Base-by-base conservation (phyloP, 2,888 invertebrate genomes). In the Orchesellides sinensis region DNA sequence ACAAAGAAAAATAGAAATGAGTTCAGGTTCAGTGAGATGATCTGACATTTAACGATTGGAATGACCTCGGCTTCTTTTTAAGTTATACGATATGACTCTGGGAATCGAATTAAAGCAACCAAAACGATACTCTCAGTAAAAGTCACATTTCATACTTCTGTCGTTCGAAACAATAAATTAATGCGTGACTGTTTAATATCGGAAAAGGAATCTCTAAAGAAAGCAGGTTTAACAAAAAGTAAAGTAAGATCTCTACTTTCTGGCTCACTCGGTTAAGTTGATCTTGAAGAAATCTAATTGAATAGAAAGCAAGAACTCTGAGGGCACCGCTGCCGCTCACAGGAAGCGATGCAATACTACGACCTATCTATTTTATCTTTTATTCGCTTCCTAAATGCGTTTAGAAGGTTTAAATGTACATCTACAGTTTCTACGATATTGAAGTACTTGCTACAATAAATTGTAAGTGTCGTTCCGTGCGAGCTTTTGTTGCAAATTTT, bases 231-330 rank as follows among this genome's bases (percentile, higher is more conserved):
- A 49, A 54, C 25, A 56, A 66, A 49, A 49, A 77, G n/a, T n/a
- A 77, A 77, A 77, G 66, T 61, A 77, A 54, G 40, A 56, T 27
- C 35, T 56, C 63, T 66, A 47, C 63, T 68, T 70, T 63, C 61
- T 19, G 27, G 17, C 69, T 78, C 68, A 56, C 63, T 61, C 52
- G 40, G 63, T 61, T 69, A 59, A 78, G 66, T 70, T 78, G 78
- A 78, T 78, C 69, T 78, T 52, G 49, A 54, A 70, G 78, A 69
- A 77, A 69, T 70, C 69, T 78, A 78, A 78, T 78, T 70, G 78
- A 78, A 78, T 78, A 69, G 70, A 78, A 69, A 56, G 78, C 52
- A 69, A 78, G 56, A 68, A 68, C 68, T 68, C 25, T 74, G 32
- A 47, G 27, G 49, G 56, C 40, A 77, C 66, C 59, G 68, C 68